These are phyloP conservation scores for Drosophila falleni DNA, from an alignment of 2,888 invertebrate genomes.

Conservation along the genomic window DNA sequence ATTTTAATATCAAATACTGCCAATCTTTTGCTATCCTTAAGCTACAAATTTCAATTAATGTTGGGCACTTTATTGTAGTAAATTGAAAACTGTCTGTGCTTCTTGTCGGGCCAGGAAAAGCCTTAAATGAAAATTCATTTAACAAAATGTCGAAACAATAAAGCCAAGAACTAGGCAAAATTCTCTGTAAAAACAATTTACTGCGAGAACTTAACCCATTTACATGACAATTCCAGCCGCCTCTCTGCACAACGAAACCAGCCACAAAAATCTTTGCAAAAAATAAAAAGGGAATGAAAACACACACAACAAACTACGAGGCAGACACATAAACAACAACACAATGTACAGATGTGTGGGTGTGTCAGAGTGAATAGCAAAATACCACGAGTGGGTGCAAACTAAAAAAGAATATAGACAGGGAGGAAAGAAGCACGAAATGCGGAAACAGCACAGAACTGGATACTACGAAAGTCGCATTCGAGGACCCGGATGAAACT, in stretches of 20 bases:
- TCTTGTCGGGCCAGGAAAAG: background rate
- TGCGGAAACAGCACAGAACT: constrained; percentile 10
- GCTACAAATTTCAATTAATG: constrained; percentile 33
- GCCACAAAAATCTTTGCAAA: constrained; percentile 38
- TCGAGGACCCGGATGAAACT: constrained; percentile 56
- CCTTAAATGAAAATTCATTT: constrained; percentile 58
- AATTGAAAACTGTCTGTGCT: constrained; percentile 10
- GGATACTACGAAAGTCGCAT: constrained; percentile 33
- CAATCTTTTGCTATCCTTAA: constrained; percentile 26
- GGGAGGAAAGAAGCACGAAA: background rate
- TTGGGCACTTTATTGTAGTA: background rate
- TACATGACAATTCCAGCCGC: constrained; percentile 68
- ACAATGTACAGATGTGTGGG: constrained; percentile 25
- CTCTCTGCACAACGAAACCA: constrained; percentile 6
- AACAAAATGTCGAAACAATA: constrained; percentile 46
- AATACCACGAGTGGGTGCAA: constrained; percentile 64
- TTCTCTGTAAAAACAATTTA: constrained; percentile 59
- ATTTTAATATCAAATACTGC: constrained; percentile 22
- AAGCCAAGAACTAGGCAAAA: constrained; percentile 51
- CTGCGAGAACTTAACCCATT: constrained; percentile 75
- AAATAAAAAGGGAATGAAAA: constrained; percentile 22
- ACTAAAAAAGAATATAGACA: constrained; percentile 1
- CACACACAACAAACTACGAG: constrained; percentile 23
- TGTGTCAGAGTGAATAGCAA: constrained; percentile 30
- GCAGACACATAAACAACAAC: constrained; percentile 24